These are phyloP conservation scores for Drosophila kepulauana DNA, from an alignment of 1,140 invertebrate genomes.

Conservation along the genomic window DNA sequence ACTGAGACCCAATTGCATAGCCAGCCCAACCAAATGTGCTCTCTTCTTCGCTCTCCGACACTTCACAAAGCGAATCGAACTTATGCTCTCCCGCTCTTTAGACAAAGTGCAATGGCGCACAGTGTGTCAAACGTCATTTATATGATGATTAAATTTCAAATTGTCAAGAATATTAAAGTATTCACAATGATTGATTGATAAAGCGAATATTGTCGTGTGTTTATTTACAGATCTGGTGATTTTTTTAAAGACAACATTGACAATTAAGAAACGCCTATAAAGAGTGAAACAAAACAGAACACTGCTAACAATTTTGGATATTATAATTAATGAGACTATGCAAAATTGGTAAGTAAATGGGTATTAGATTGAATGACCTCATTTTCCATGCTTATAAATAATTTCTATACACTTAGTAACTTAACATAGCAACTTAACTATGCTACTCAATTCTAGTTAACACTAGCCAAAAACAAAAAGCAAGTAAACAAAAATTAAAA, in stretches of 20 bases:
- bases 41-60: slow-evolving; percentile 10
- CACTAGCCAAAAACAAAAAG: slow-evolving; percentile 1
- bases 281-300: slow-evolving; percentile 20
- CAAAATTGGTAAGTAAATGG: slow-evolving; percentile 51
- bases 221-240: slow-evolving; percentile 45
- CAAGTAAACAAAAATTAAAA: slow-evolving; percentile 8
- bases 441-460: not conserved
- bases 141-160: slow-evolving; percentile 28
- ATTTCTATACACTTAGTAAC: slow-evolving; percentile 22
- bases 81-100: slow-evolving; percentile 30
- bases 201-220: slow-evolving; percentile 13
- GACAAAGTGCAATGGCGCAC: slow-evolving; percentile 60
- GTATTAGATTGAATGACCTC: slow-evolving; percentile 7
- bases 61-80: not conserved
- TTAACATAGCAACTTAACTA: not conserved
- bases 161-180: slow-evolving; percentile 19
- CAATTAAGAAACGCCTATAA: slow-evolving; percentile 25
- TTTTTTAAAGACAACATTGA: slow-evolving; percentile 22
- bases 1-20: slow-evolving; percentile 53
- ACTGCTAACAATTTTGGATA: slow-evolving; percentile 36
- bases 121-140: slow-evolving; percentile 46
- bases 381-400: slow-evolving; percentile 14
- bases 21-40: slow-evolving; percentile 3
- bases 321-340: slow-evolving; percentile 25
- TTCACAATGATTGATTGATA: slow-evolving; percentile 36